Conservation (phyloP, 2,113 vertebrate species). For the Nycticryphes semicollaris region DNA sequence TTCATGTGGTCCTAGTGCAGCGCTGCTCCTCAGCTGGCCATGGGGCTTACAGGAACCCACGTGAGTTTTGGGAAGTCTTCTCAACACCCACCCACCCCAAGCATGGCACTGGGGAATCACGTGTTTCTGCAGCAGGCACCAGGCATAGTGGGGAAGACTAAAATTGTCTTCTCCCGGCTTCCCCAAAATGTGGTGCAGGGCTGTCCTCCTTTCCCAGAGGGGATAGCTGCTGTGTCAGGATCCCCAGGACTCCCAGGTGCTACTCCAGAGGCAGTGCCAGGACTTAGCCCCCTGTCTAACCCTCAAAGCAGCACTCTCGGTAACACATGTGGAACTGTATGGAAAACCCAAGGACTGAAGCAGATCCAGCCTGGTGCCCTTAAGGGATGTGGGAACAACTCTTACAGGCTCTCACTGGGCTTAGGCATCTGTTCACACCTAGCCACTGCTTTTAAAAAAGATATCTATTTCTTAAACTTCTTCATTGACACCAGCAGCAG, state of each 20-base stretch:
- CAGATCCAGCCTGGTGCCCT: rapidly evolving
- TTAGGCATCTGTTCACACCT: not conserved
- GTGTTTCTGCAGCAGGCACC: not conserved
- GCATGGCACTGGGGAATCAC: not conserved
- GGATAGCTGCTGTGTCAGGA: not conserved
- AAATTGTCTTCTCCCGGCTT: conserved; percentile 24
- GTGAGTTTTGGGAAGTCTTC: conserved; percentile 49
- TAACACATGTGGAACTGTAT: rapidly evolving
- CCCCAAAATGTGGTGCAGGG: not conserved
- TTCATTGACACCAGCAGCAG: rapidly evolving
- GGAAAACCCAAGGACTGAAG: not conserved
- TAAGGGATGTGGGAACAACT: not conserved
- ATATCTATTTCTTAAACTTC: not conserved
- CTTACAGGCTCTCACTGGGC: rapidly evolving
- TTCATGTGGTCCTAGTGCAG: rapidly evolving
- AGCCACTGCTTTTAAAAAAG: not conserved
- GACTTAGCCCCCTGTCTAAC: rapidly evolving
- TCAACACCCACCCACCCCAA: not conserved
- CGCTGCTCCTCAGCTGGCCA: not conserved
- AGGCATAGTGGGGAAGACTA: not conserved
- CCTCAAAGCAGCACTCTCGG: not conserved
- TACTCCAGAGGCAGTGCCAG: rapidly evolving
- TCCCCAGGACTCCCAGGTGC: not conserved
- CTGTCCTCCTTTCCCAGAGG: not conserved
- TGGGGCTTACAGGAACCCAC: not conserved